A percentile compares a stretch with the other conserved stretches of the same genome.
Evolutionary conservation across 2,888 invertebrate species (phyloP).

Genomic region (Cataglyphis cursor): DNA sequence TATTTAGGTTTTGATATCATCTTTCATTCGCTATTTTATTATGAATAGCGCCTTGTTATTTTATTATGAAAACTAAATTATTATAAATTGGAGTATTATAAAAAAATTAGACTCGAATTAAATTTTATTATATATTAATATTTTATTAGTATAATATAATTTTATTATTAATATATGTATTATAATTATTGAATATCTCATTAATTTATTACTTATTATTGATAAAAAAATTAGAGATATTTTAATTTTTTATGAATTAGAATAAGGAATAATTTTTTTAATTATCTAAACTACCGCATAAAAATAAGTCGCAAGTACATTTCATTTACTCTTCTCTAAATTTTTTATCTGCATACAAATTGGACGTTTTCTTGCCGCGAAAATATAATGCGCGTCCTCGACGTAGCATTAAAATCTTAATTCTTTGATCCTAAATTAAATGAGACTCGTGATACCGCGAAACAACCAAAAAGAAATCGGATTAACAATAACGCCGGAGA

Average conservation of each 20-base stretch:
- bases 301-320: neutral
- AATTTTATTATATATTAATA: neutral
- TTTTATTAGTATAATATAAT: neutral
- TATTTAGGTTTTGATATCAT: neutral
- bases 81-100: neutral
- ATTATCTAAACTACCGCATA: neutral
- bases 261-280: neutral
- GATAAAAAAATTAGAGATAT: neutral
- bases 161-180: neutral
- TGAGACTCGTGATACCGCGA: conserved; percentile 46
- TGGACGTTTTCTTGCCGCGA: neutral
- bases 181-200: neutral
- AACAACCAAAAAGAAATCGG: conserved; percentile 50
- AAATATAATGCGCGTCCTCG: conserved; percentile 1
- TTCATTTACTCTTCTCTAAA: neutral
- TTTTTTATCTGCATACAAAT: conserved; percentile 11
- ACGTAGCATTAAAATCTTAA: conserved; percentile 43
- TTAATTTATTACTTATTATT: neutral
- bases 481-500: conserved; percentile 20
- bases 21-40: neutral
- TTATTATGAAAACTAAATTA: neutral
- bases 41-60: neutral
- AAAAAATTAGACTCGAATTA: neutral
- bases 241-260: neutral
- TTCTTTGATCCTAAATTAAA: conserved; percentile 56